Base-by-base conservation (phyloP, 2,797 vertebrate genomes). In the Clarias platycephalus region DNA sequence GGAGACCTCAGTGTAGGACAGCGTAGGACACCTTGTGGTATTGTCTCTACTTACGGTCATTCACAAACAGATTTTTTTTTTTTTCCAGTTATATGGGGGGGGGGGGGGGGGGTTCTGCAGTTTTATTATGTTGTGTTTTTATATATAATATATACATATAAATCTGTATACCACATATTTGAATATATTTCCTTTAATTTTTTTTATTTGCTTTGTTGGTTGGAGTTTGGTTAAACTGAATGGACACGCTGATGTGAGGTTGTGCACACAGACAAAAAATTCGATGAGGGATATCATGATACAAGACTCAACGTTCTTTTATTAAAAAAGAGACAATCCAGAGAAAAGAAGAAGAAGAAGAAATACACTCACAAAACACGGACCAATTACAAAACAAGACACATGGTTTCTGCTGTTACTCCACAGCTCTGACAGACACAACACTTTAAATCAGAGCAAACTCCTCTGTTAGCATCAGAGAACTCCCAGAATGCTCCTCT, bases 1-100 rank as follows among this genome's bases (percentile, higher is more conserved):
- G 0, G 97, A 98, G 92, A 99, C 97, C 40, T 98, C 97, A 0
- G 97, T 99, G 20, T 90, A 94, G 92, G 90, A 26, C 34, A 28
- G 7, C 44, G 44, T 44, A 44, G 44, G 49, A 53, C 24, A 12
- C 18, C 76, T 28, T 74, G 16, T 57, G 70, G 18, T 66, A 22
- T 62, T 31, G 15, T 72, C 44, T 77, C 82, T 67, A 82, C 79
- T 66, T n/a, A 63, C 83, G 77, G 58, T 85, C 71, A 40, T 77
- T 87, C 85, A 67, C 87, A 67, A 76, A 71, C 74, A 89, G 75
- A 26, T 70, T 78, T 70, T 28, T 77, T 89, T 88, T 16, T 60
- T 34, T 83, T 16, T 60, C 15, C 13, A 57, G n/a, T 89, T 78
- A 87, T 81, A 89, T 91, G 90, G 89, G 83, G 87, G 60, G 10